phyloP scores from a whole-genome alignment of 2,797 vertebrate genomes.

The Craterocephalus amniculus region DNA sequence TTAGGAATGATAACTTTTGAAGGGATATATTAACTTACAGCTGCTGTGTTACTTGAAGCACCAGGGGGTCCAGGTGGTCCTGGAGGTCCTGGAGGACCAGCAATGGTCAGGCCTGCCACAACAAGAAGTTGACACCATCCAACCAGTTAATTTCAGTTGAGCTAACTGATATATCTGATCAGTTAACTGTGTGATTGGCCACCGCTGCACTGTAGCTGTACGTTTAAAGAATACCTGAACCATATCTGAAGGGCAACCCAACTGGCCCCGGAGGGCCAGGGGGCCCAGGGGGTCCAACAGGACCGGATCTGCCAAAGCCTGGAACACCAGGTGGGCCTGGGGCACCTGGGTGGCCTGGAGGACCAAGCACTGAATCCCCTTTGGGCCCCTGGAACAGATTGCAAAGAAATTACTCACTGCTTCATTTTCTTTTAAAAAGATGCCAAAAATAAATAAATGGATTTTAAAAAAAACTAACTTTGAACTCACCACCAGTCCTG shows the following conservation, averaged over 20 bases:
- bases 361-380: slow-evolving; percentile 88
- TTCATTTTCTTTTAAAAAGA: neutral
- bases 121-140: slow-evolving; percentile 20
- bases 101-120: slow-evolving; percentile 76
- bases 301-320: slow-evolving; percentile 88
- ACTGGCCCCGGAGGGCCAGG: slow-evolving; percentile 88
- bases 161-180: neutral
- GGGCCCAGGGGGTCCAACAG: slow-evolving; percentile 86
- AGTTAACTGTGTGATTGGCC: fast-evolving
- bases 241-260: slow-evolving; percentile 79
- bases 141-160: neutral
- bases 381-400: slow-evolving; percentile 87
- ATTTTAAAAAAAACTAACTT: fast-evolving
- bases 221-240: slow-evolving; percentile 79
- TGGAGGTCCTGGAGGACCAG: slow-evolving; percentile 83
- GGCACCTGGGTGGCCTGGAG: slow-evolving; percentile 87
- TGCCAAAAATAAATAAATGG: no score
- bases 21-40: slow-evolving; percentile 65
- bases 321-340: slow-evolving; percentile 89
- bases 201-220: neutral
- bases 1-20: no score
- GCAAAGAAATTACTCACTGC: neutral
- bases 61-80: slow-evolving; percentile 85
- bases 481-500: slow-evolving; percentile 86
- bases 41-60: slow-evolving; percentile 76